Evolutionary conservation across 2,888 invertebrate genomes (phyloP).

Genomic region (Magallana nippona): DNA sequence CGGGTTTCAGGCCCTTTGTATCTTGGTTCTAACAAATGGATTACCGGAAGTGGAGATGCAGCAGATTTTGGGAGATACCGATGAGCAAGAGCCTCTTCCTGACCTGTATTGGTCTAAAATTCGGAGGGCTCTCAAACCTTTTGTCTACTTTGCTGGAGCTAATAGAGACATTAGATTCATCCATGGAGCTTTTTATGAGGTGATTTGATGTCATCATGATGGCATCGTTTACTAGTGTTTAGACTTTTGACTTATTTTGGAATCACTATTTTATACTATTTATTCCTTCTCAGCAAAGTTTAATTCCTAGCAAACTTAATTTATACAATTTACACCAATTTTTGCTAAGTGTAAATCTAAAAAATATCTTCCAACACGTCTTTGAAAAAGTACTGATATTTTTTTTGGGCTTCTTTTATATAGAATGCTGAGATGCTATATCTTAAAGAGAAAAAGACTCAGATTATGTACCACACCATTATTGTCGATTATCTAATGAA

Average conservation of each 20-base stretch:
- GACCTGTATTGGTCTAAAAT: constrained; percentile 68
- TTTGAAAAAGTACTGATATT: too few species aligned
- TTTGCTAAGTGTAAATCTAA: too few species aligned
- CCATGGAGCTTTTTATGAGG: constrained; percentile 65
- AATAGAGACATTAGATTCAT: constrained; percentile 63
- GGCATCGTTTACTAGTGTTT: too few species aligned
- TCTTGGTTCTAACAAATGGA: constrained; percentile 65
- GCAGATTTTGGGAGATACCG: constrained; percentile 67
- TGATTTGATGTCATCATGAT: constrained; percentile 40
- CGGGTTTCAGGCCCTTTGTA: constrained; percentile 59
- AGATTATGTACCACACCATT: constrained; percentile 56
- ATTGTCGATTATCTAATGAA: constrained; percentile 71
- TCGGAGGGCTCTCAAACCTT: constrained; percentile 67
- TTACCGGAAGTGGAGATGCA: constrained; percentile 65
- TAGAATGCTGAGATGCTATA: constrained; percentile 24
- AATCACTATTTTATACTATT: too few species aligned
- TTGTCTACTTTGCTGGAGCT: constrained; percentile 59
- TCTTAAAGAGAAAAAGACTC: constrained; percentile 4
- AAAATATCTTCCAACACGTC: too few species aligned
- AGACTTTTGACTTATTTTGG: too few species aligned
- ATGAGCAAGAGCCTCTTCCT: constrained; percentile 61
- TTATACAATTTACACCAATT: too few species aligned
- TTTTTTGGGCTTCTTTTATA: constrained; percentile 7
- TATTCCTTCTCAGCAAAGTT: too few species aligned
- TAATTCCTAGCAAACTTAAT: too few species aligned